Evolutionary conservation across 2,113 vertebrate species (phyloP), one percentile per base, ranked within the genome.

Genomic region (Channa maculata): DNA sequence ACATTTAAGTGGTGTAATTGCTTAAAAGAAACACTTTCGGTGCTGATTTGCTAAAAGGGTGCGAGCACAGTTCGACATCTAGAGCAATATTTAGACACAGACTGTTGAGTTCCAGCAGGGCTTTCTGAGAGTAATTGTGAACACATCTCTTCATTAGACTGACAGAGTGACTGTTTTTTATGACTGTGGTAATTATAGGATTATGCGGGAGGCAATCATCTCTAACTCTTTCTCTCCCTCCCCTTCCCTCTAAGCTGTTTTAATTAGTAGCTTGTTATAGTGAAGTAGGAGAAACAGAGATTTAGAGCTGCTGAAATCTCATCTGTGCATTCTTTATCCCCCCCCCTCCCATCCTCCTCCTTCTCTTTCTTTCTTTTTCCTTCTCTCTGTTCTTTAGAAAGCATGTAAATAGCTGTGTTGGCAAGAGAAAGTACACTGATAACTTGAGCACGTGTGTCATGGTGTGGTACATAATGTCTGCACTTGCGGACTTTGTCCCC

Each of bases 191-290:
- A 94, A 94, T 94, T 92, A 92, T 90, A 77, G 87, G 89, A 93
- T 94, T 94, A 94, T 92, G 85, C 88, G 84, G 75, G 65, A 89
- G 82, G 85, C 82, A 92, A 90, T 92, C 86, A 91, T 91, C 80
- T 90, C 84, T 77, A 80, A 80, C 87, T 82, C 80, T 86, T 72
- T 84, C 84, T 84, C 71, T 59, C 78, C 68, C 79, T 83, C 71
- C 60, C 71, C 78, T 80, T 87, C 66, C 86, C 73, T 90, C 88
- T 90, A 92, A 91, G 90, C 88, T 90, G 79, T 92, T 93, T 93
- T 93, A 94, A 94, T 93, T 93, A 93, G 91, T 85, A 88, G 87
- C 86, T 93, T 92, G 90, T 93, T 93, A 91, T 82, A 90, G 83
- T 89, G 79, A 87, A 92, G 91, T 86, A 81, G 89, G 86, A 87